Evolutionary conservation across 2,113 vertebrate species (phyloP).

Genomic region (Thymallus thymallus): DNA sequence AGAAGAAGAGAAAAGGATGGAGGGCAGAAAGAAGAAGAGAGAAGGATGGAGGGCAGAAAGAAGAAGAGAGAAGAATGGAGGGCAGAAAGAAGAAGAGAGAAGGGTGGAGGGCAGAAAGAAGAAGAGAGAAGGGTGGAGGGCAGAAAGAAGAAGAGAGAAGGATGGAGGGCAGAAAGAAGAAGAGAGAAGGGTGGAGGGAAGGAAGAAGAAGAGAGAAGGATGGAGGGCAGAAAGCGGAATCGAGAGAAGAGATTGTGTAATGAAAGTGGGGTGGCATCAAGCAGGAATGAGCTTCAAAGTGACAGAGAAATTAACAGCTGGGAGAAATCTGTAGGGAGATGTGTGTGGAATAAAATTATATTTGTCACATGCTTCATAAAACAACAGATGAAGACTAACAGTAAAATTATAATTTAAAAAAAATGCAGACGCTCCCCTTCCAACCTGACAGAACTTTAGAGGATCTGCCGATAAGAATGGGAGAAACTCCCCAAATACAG

Average conservation of each 20-base stretch:
- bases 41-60: neutral
- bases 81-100: slow-evolving; percentile 3
- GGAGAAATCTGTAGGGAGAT: slow-evolving; percentile 49
- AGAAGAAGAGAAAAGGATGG: no score
- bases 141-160: no score
- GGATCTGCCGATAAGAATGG: no score
- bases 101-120: slow-evolving; percentile 4
- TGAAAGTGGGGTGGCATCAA: slow-evolving; percentile 42
- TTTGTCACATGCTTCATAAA: no score
- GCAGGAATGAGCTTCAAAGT: slow-evolving; percentile 69
- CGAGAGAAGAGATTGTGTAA: slow-evolving; percentile 27
- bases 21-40: slow-evolving; percentile 28
- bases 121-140: slow-evolving; percentile 27
- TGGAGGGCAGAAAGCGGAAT: slow-evolving; percentile 18
- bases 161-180: slow-evolving; percentile 44
- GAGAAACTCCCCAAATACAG: no score
- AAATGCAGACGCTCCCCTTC: no score
- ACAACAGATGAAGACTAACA: no score
- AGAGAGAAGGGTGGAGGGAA: no score
- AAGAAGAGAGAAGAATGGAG: neutral
- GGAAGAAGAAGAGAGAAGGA: no score
- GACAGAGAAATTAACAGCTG: slow-evolving; percentile 70
- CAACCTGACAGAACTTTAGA: no score
- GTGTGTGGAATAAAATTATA: neutral
- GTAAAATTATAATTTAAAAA: no score